Conservation (phyloP, 1,140 invertebrate genomes). For the Aphelinus atriplicis region DNA sequence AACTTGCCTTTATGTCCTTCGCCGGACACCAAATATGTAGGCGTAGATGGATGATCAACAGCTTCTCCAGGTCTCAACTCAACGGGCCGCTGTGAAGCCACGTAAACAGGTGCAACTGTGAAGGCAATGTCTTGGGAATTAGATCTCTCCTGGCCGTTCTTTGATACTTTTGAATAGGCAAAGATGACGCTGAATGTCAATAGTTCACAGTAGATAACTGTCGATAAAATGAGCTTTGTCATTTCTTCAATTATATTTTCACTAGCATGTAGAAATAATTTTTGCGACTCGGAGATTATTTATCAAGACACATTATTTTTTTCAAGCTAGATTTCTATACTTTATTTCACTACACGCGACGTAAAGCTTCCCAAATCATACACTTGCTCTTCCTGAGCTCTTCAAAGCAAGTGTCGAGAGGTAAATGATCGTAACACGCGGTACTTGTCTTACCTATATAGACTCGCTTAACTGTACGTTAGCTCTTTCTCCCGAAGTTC, state of each 20-base stretch:
- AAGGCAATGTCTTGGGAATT: slow-evolving; percentile 48
- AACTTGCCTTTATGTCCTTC: slow-evolving; percentile 16
- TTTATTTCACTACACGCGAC: too few species aligned
- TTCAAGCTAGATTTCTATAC: too few species aligned
- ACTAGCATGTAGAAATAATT: too few species aligned
- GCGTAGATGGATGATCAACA: slow-evolving; percentile 46
- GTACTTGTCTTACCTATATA: slow-evolving; percentile 1
- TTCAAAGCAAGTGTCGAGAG: background rate
- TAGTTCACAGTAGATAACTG: background rate
- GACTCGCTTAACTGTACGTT: slow-evolving; percentile 17
- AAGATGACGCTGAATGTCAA: background rate
- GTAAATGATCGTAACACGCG: background rate
- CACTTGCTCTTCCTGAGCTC: background rate
- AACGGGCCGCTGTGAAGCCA: background rate
- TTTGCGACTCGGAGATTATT: too few species aligned
- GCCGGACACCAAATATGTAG: slow-evolving; percentile 43
- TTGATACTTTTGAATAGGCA: slow-evolving; percentile 15
- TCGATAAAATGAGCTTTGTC: background rate
- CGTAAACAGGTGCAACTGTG: slow-evolving; percentile 53
- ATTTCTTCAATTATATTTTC: background rate
- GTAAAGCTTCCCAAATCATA: background rate
- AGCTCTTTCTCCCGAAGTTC: background rate
- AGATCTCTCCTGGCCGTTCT: slow-evolving; percentile 27
- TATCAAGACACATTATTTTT: too few species aligned
- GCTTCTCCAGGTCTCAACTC: slow-evolving; percentile 54